A percentile compares a stretch with the other conserved stretches of the same genome.
Conservation (phyloP, 2,113 vertebrate genomes). For the Notothenia coriiceps region DNA sequence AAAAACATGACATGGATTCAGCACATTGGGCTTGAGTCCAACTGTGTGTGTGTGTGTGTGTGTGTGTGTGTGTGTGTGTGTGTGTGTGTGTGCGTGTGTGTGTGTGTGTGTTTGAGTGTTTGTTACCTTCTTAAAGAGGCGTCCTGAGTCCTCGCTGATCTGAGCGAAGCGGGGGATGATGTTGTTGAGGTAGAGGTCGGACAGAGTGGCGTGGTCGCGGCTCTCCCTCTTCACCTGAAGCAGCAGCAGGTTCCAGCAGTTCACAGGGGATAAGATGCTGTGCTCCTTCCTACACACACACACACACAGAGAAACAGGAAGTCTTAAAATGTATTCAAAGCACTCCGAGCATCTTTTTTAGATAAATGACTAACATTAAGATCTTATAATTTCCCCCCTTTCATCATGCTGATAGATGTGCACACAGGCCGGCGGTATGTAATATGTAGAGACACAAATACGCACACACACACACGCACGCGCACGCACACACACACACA, state of each 20-base stretch:
- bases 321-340: neutral
- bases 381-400: constrained; percentile 23
- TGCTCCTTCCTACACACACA: constrained; percentile 90
- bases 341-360: constrained; percentile 9
- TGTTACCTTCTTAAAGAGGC: constrained; percentile 97
- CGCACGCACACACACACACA: constrained; percentile 38
- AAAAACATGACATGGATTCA: constrained; percentile 27
- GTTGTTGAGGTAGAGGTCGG: constrained; percentile 99
- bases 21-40: neutral
- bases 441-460: constrained; percentile 18
- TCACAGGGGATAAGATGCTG: constrained; percentile 94
- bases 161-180: constrained; percentile 98
- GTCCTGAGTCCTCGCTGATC: constrained; percentile 96
- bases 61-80: neutral
- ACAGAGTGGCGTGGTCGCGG: constrained; percentile 95
- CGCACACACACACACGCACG: constrained; percentile 35
- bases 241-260: constrained; percentile 98
- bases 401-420: constrained; percentile 7
- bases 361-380: constrained; percentile 4
- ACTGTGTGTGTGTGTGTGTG: neutral
- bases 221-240: constrained; percentile 98
- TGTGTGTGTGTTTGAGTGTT: neutral
- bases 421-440: neutral
- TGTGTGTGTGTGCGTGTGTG: neutral
- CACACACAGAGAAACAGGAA: neutral